Evolutionary conservation across 2,113 vertebrate genomes (phyloP).

Genomic region (Ictidomys tridecemlineatus): DNA sequence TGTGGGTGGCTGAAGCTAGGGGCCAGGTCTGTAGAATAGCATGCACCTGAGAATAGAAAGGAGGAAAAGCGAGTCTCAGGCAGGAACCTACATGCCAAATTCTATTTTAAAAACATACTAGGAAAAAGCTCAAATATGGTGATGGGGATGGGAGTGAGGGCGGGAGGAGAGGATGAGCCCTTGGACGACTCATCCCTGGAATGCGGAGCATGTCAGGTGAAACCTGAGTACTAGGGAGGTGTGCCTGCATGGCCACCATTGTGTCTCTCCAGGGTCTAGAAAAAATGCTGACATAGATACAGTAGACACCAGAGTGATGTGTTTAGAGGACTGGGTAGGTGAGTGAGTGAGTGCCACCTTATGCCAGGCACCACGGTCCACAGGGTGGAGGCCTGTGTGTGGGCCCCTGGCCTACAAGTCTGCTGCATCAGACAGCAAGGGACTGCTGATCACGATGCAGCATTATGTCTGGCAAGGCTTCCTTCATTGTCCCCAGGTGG

Average conservation of each 20-base stretch:
- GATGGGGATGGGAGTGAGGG: too few species aligned
- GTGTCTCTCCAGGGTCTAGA: too few species aligned
- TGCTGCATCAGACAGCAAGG: not conserved
- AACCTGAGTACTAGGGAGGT: not conserved
- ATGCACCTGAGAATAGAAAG: fast-evolving
- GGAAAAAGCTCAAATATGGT: not conserved
- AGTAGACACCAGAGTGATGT: not conserved
- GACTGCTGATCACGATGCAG: not conserved
- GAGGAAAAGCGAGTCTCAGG: not conserved
- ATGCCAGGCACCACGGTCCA: too few species aligned
- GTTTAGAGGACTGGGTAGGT: not conserved
- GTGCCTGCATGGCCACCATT: not conserved
- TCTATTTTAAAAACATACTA: not conserved
- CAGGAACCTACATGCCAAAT: not conserved
- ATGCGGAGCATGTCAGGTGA: too few species aligned
- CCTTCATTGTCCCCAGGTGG: not conserved
- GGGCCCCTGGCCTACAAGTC: fast-evolving
- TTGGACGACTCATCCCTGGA: not conserved
- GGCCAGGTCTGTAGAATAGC: not conserved
- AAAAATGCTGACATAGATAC: too few species aligned
- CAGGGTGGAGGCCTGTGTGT: not conserved
- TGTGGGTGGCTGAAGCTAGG: not conserved
- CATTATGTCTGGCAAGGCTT: fast-evolving
- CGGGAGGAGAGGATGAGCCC: not conserved
- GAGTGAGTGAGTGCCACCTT: not conserved